phyloP scores from a whole-genome alignment of 1,140 invertebrate genomes.

The Pseudobourletiella spinata region DNA sequence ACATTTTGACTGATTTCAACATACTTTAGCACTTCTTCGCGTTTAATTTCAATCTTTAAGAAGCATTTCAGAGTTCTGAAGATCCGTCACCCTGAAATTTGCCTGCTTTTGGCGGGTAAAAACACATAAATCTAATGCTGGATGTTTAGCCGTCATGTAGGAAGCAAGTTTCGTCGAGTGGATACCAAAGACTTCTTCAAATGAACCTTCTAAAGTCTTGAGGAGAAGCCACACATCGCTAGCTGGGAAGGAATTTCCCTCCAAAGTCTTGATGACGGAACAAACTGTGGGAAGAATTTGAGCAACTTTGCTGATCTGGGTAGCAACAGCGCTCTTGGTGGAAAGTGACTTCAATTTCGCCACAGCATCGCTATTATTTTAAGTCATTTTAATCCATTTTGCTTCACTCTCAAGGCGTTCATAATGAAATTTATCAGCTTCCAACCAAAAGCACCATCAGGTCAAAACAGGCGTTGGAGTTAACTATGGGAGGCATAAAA shows the following conservation, averaged over 20 bases:
- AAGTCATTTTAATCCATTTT: too few relatives aligned
- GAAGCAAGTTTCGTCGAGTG: background rate
- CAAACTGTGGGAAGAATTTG: background rate
- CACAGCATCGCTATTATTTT: too few relatives aligned
- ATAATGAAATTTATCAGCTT: too few relatives aligned
- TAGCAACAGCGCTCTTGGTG: too few relatives aligned
- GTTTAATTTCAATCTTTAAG: background rate
- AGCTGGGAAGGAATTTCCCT: background rate
- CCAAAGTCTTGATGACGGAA: background rate
- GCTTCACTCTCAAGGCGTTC: too few relatives aligned
- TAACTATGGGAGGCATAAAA: too few relatives aligned
- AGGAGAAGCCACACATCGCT: too few relatives aligned
- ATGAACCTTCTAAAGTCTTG: background rate
- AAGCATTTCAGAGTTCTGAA: background rate
- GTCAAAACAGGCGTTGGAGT: too few relatives aligned
- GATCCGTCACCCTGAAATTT: background rate
- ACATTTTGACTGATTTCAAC: too few relatives aligned
- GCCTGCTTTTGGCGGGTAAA: background rate
- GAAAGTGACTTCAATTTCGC: too few relatives aligned
- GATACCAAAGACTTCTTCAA: background rate
- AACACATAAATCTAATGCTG: background rate
- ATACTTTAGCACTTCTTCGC: background rate
- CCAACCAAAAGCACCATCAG: too few relatives aligned
- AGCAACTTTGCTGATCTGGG: background rate
- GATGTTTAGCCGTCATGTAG: background rate